Evolutionary conservation across 2,113 vertebrate species (phyloP).

Genomic region (Tachysurus fulvidraco): DNA sequence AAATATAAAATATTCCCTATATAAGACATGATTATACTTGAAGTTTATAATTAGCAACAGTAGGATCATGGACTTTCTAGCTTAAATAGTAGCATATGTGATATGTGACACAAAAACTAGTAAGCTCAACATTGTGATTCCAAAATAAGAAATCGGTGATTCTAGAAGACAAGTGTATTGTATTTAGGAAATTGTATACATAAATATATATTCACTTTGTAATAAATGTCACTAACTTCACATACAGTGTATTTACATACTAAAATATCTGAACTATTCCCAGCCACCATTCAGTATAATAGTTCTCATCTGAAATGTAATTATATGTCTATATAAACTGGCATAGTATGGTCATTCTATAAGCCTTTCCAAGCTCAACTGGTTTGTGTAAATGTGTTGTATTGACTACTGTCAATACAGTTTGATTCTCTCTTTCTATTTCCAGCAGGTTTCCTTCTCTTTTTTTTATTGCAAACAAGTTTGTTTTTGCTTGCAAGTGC

Average conservation of each 20-base stretch:
- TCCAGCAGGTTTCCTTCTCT: slow-evolving; percentile 51
- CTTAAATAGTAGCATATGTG: not conserved
- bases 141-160: not conserved
- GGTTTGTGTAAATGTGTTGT: not conserved
- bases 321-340: not conserved
- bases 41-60: not conserved
- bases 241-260: not conserved
- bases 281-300: not conserved
- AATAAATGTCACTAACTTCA: not conserved
- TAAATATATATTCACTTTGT: not conserved
- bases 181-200: not conserved
- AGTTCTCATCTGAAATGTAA: not conserved
- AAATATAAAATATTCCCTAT: not conserved
- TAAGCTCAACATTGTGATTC: not conserved
- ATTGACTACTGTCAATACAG: not conserved
- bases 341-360: not conserved
- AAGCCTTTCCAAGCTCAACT: not conserved
- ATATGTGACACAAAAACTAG: not conserved
- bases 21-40: not conserved
- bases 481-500: slow-evolving; percentile 50
- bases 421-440: slow-evolving; percentile 10
- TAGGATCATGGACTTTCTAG: not conserved
- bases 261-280: not conserved
- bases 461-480: slow-evolving; percentile 62
- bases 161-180: not conserved